These are phyloP conservation scores for Cantharis lateralis DNA, from an alignment of 2,888 invertebrate genomes.

Conservation along the genomic window DNA sequence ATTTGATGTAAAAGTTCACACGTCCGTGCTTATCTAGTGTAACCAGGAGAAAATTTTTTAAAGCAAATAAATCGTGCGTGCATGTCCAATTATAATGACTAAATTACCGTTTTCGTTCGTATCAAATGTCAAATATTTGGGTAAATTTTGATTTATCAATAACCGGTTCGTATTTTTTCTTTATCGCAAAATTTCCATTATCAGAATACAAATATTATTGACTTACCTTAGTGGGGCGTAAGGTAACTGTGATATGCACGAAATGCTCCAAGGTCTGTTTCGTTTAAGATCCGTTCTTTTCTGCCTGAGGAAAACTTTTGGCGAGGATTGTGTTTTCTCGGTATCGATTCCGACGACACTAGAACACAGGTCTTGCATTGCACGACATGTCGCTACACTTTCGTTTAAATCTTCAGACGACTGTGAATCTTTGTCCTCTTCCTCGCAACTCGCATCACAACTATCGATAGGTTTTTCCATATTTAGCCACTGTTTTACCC, in stretches of 20 bases:
- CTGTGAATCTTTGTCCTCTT: constrained; percentile 77
- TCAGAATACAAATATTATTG: not conserved
- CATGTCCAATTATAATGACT: constrained; percentile 5
- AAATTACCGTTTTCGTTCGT: constrained; percentile 10
- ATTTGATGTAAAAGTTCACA: not conserved
- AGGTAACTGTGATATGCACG: constrained; percentile 78
- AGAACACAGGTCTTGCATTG: constrained; percentile 40
- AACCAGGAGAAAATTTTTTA: constrained; percentile 16
- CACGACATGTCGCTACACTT: constrained; percentile 71
- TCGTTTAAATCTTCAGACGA: constrained; percentile 79
- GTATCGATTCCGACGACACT: constrained; percentile 5
- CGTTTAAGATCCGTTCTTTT: constrained; percentile 62
- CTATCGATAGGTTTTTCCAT: constrained; percentile 71
- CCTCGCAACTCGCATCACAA: constrained; percentile 90
- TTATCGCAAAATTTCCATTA: not conserved
- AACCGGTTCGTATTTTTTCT: not conserved
- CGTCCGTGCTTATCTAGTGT: constrained; percentile 1
- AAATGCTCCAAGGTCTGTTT: constrained; percentile 84
- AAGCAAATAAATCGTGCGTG: constrained; percentile 9
- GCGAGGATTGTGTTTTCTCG: constrained; percentile 29
- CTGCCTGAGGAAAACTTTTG: constrained; percentile 67
- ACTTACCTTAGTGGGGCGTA: constrained; percentile 48
- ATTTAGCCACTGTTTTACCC: constrained; percentile 74
- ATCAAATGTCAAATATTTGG: not conserved
- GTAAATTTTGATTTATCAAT: not conserved